Evolutionary conservation across 2,113 vertebrate genomes (phyloP).

Genomic region (Pelecanoides urinatrix): DNA sequence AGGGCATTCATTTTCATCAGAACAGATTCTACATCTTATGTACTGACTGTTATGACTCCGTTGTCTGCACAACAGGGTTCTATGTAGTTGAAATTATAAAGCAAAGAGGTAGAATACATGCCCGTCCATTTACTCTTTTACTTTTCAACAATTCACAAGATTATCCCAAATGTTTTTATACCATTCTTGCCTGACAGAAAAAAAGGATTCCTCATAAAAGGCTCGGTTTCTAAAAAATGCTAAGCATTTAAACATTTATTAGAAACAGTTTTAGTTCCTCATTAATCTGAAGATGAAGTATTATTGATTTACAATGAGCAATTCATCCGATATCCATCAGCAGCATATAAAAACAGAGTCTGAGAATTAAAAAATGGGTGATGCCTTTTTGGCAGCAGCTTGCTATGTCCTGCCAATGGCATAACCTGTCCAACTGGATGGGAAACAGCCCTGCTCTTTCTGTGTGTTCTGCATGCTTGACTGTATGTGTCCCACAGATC

Average conservation of each 20-base stretch:
- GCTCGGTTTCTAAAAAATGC: slow-evolving; percentile 68
- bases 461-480: slow-evolving; percentile 56
- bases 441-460: slow-evolving; percentile 46
- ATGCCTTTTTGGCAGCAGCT: slow-evolving; percentile 69
- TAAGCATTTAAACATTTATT: slow-evolving; percentile 73
- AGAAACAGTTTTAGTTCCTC: slow-evolving; percentile 67
- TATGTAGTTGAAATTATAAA: slow-evolving; percentile 42
- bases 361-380: slow-evolving; percentile 59
- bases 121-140: neutral
- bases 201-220: slow-evolving; percentile 58
- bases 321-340: slow-evolving; percentile 62
- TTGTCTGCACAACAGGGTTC: neutral
- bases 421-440: slow-evolving; percentile 57
- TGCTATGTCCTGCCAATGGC: slow-evolving; percentile 58
- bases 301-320: slow-evolving; percentile 69
- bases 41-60: neutral
- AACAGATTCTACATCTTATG: neutral
- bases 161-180: slow-evolving; percentile 60
- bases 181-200: slow-evolving; percentile 6
- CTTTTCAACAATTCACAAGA: slow-evolving; percentile 44
- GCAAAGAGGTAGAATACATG: neutral
- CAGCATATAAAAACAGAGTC: slow-evolving; percentile 57
- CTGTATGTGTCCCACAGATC: neutral
- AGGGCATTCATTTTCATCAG: neutral
- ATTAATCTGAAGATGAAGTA: slow-evolving; percentile 66